Evolutionary conservation across 1,140 invertebrate species (phyloP).

Genomic region (Bombus difficillimus): DNA sequence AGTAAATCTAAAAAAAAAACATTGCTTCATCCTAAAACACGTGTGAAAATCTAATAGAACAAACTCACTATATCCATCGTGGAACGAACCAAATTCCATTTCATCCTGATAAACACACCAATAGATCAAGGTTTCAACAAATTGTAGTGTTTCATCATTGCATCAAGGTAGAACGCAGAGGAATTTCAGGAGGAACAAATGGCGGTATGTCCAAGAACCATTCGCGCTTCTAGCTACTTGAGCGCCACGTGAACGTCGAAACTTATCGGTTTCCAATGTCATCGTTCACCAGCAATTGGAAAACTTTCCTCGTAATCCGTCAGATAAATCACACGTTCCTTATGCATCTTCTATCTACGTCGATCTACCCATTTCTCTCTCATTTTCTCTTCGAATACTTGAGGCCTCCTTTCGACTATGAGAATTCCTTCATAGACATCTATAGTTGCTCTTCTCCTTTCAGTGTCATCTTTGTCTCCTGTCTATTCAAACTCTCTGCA

Average conservation of each 20-base stretch:
- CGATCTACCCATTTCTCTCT: slow-evolving; percentile 36
- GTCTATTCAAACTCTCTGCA: too few species aligned
- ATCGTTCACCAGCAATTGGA: slow-evolving; percentile 71
- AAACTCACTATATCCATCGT: too few species aligned
- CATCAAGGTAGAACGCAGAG: background rate
- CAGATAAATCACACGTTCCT: slow-evolving; percentile 71
- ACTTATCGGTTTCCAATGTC: slow-evolving; percentile 74
- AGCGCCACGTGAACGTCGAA: slow-evolving; percentile 44
- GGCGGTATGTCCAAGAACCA: slow-evolving; percentile 41
- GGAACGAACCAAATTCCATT: too few species aligned
- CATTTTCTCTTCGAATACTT: background rate
- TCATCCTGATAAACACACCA: too few species aligned
- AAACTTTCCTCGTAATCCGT: slow-evolving; percentile 75
- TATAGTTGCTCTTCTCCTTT: too few species aligned
- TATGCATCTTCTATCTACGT: slow-evolving; percentile 35
- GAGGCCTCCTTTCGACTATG: background rate
- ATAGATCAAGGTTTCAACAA: background rate
- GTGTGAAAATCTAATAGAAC: too few species aligned
- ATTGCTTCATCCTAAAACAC: too few species aligned
- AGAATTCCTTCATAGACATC: too few species aligned
- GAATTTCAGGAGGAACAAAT: slow-evolving; percentile 48
- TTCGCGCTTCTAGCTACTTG: slow-evolving; percentile 31
- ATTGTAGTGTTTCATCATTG: background rate
- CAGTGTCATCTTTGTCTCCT: too few species aligned
- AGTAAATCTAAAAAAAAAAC: too few species aligned